Conservation (phyloP, 2,888 invertebrate species). For the Mongoloraphidia duomilia region DNA sequence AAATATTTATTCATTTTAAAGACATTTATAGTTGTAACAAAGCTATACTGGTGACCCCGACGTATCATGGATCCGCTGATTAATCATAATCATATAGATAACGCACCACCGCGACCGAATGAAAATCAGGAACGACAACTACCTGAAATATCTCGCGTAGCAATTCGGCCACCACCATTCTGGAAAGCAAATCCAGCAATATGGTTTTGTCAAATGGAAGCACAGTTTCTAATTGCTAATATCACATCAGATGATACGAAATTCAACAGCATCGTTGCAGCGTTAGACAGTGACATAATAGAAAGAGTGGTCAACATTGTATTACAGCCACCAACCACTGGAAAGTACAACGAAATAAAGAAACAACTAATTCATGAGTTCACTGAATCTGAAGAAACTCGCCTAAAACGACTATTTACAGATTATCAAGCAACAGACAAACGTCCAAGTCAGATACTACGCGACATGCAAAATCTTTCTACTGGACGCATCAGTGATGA, state of each 20-base stretch:
- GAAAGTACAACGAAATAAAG: constrained; percentile 11
- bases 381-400: constrained; percentile 10
- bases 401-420: constrained; percentile 9
- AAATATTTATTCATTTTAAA: too few relatives aligned
- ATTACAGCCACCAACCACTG: constrained; percentile 5
- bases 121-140: too few relatives aligned
- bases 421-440: constrained; percentile 12
- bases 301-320: constrained; percentile 13
- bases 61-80: too few relatives aligned
- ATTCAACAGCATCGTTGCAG: too few relatives aligned
- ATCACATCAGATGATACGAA: too few relatives aligned
- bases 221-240: constrained; percentile 9
- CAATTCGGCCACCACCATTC: too few relatives aligned
- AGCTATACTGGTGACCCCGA: too few relatives aligned
- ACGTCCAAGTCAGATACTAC: constrained; percentile 12
- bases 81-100: too few relatives aligned
- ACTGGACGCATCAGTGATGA: constrained; percentile 7
- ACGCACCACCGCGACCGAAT: too few relatives aligned
- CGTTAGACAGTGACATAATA: too few relatives aligned
- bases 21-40: too few relatives aligned
- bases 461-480: constrained; percentile 12
- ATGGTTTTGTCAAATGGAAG: constrained; percentile 13
- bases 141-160: too few relatives aligned
- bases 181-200: constrained; percentile 11
- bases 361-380: constrained; percentile 8